Evolutionary conservation across 1,140 invertebrate genomes (phyloP), one percentile per base, ranked within the genome.

Genomic region (Diachasmimorpha longicaudata): DNA sequence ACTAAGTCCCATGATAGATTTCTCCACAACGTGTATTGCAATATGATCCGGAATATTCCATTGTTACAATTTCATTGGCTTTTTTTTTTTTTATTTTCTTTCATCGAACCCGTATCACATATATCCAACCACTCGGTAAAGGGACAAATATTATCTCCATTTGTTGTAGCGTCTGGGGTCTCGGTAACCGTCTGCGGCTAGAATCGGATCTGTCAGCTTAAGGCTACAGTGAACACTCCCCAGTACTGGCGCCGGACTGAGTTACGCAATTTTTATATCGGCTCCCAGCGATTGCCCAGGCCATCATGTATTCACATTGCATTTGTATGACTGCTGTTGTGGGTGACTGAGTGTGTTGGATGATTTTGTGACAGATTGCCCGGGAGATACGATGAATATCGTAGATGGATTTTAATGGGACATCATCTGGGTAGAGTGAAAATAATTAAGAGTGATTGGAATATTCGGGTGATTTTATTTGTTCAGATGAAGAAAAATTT

Each of bases 201-300:
- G 48, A 55, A 55, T 55, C 48, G 48, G 48, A 55, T 55, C 48
- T 55, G 48, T 55, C 48, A 55, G 48, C 19, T 55, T 55, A 58
- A 72, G 48, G 52, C 23, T 36, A 37, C n/a, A 36, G 46, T 4
- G 16, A 36, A 52, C 42, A 21, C 37, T 14, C 48, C 9, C 31
- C 48, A 37, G 58, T 0, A 73, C 58, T 73, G 72, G 72, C 72
- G 72, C 72, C 72, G 63, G 52, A 25, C 48, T 52, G 31, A 72
- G 72, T 73, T 73, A 74, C 72, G 72, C 72, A 74, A 74, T 74
- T 74, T 74, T 74, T 55, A 55, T 21, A 74, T 68, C 55, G 63
- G 58, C 71, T 39, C 36, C 31, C 0, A 37, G 55, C 63, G 25
- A 74, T 74, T 68, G 72, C 25, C 46, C 72, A 74, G 72, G 46